A percentile compares a stretch with the other conserved stretches of the same genome.
phyloP scores from a whole-genome alignment of 2,797 vertebrate genomes.

The Poecilia gillii region DNA sequence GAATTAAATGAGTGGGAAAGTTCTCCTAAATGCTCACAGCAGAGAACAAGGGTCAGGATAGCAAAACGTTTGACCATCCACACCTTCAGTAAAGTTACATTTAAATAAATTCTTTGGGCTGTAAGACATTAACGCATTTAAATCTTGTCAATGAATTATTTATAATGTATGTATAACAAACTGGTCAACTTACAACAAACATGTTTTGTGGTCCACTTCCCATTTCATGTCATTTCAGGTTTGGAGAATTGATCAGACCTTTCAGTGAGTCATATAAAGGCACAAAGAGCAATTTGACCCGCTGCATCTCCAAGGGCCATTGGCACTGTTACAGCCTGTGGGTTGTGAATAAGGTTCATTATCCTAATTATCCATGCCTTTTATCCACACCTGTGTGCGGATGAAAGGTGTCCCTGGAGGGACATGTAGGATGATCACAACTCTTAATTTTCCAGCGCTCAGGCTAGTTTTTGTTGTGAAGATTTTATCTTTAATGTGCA shows the following conservation, averaged over 20 bases:
- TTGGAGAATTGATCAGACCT: neutral
- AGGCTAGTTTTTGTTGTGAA: neutral
- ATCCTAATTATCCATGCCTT: conserved; percentile 10
- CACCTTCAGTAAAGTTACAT: neutral
- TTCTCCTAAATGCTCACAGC: conserved; percentile 36
- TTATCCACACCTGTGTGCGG: conserved; percentile 2
- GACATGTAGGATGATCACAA: neutral
- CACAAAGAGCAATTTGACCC: conserved; percentile 5
- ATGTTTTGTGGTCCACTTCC: neutral
- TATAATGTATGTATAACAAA: neutral
- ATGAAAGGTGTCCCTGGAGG: neutral
- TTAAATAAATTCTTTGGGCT: neutral
- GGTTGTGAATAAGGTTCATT: conserved; percentile 10
- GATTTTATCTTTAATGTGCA: neutral
- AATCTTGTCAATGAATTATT: neutral
- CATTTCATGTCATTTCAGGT: neutral
- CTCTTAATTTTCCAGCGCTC: neutral
- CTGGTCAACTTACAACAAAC: neutral
- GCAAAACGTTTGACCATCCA: neutral
- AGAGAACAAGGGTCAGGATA: conserved; percentile 33
- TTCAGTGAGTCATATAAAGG: neutral
- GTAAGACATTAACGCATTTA: neutral
- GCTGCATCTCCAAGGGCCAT: conserved; percentile 3
- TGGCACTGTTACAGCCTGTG: neutral
- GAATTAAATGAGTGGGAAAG: conserved; percentile 40